A percentile compares a stretch with the other conserved stretches of the same genome.
Evolutionary conservation across 2,888 invertebrate species (phyloP).

Genomic region (Lithophane ornitopus): DNA sequence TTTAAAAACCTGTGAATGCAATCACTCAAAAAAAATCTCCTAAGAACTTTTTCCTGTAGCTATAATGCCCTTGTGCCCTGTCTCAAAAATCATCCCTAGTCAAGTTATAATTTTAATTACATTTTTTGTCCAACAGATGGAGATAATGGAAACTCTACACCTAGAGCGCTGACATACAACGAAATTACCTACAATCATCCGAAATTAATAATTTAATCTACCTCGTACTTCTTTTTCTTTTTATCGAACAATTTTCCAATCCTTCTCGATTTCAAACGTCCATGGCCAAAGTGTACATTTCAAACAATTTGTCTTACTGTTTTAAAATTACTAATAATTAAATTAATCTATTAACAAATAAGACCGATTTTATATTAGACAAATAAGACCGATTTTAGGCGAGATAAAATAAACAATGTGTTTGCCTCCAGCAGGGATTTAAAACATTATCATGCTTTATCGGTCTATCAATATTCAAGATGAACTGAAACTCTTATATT

Average conservation of each 20-base stretch:
- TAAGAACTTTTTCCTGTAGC: background rate
- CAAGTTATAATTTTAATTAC: background rate
- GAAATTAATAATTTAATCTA: slow-evolving; percentile 41
- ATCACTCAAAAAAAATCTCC: background rate
- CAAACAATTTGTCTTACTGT: background rate
- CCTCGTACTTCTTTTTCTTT: background rate
- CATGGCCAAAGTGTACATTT: background rate
- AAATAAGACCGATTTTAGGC: background rate
- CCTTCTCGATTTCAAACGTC: background rate
- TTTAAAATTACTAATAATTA: background rate
- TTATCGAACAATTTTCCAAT: background rate
- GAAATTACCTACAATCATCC: slow-evolving; percentile 31
- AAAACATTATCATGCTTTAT: background rate
- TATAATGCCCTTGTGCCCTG: background rate
- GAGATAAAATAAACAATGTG: background rate
- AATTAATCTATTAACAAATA: background rate
- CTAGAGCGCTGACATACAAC: background rate
- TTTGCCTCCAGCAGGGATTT: slow-evolving; percentile 36
- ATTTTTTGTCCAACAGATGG: slow-evolving; percentile 29
- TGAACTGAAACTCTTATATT: background rate
- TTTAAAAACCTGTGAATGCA: background rate
- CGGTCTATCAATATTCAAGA: background rate
- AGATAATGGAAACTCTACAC: background rate
- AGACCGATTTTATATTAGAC: too few species aligned
- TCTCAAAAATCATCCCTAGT: background rate